Evolutionary conservation across 1,140 invertebrate genomes (phyloP), one percentile per base, ranked within the genome.

Genomic region (Pseudachorutes palmiensis): DNA sequence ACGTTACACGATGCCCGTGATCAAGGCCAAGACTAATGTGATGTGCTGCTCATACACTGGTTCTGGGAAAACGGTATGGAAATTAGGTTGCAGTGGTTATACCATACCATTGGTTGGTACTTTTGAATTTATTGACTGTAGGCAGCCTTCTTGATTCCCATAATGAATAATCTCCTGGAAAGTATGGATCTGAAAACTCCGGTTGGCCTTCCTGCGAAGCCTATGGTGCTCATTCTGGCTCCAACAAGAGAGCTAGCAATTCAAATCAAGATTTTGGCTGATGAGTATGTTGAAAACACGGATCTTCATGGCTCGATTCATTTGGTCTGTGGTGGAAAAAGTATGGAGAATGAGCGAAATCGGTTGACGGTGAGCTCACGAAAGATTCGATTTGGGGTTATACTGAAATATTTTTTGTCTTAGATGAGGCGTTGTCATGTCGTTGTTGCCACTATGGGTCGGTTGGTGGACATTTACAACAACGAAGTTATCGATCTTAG

Each of bases 11-110:
- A 87, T 98, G 55, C 94, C 95, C 0, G 87, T 91, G 19, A 87
- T 98, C 48, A 77, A 86, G 75, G 79, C 66, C 0, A 86, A 87
- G 2, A 78, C 91, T 57, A 94, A 98, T 81, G 74, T 98, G 9
- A 98, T 98, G 94, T 94, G 87, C 0, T 98, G 95, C 78, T 94
- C 95, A 0, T 94, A 98, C 79, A 99, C 96, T 45, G 96, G 96
- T 0, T 97, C 93, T 0, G 96, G 96, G 36, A 98, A 98, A 84
- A 97, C 93, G 19, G 83, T 84, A 78, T 58, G 51, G 5, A 36
- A n/a, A 61, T 22, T 65, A 63, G 5, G 3, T 28, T 3, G n/a
- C 12, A 16, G 9, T 2, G 9, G 3, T 9, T 32, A 29, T 19
- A 26, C n/a, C n/a, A n/a, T n/a, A n/a, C n/a, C n/a, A n/a, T n/a